Base-by-base conservation (phyloP, 2,888 invertebrate species). In the Athalia cordata region DNA sequence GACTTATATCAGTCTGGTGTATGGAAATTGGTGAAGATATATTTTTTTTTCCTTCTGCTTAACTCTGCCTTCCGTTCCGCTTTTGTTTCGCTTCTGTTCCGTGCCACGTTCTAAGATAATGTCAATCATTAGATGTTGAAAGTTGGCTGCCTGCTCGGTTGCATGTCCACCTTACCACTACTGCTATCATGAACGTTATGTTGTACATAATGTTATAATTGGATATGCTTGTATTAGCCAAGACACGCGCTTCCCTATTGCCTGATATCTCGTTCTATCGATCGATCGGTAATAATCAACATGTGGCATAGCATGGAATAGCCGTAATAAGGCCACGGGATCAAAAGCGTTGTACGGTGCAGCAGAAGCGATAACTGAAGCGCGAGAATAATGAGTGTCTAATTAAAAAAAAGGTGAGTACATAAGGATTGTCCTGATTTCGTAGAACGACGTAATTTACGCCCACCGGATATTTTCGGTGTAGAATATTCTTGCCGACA, bases 61-160 rank as follows among this genome's bases (percentile, higher is more conserved):
- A 29, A 0, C 29, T 29, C 29, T 64, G 11, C 50, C 29, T 62
- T 62, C 50, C 52, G 75, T 75, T 75, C 61, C 52, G 75, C 62
- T 75, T 50, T 50, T 62, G 66, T 66, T 66, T 15, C 45, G 47
- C 66, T 47, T 9, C 47, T 13, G 75, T 75, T 75, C 62, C 75
- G 52, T 43, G 75, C 50, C 62, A 75, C 62, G 75, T 75, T 75
- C 49, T 47, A 29, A 75, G 75, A 75, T 75, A 62, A 75, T 75
- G 62, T 75, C 62, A 75, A 75, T 75, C 75, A 75, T 62, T 75
- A 64, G 61, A 64, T 50, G 62, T 62, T 13, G 62, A 62, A 75
- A 75, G 75, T 75, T 52, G 52, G 75, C 50, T 75, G 75, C 72
- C 52, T 68, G 52, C 68, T 52, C 55, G 68, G 50, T 50, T 67